Conservation (phyloP, 2,113 vertebrate species). For the Calcarius ornatus region DNA sequence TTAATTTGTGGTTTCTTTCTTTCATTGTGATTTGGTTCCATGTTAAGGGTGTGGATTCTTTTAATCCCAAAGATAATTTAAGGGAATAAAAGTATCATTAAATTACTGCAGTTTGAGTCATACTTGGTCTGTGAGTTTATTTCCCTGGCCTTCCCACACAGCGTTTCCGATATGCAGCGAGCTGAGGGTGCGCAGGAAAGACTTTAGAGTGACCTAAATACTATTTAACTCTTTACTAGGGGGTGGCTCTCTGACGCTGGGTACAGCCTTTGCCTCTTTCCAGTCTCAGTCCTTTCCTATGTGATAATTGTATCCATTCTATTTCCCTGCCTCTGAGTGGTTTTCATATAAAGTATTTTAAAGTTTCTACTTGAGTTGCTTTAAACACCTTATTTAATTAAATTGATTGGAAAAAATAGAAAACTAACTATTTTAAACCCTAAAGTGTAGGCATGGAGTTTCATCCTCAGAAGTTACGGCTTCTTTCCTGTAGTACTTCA, state of each 20-base stretch:
- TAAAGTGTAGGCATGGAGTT: neutral
- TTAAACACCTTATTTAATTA: neutral
- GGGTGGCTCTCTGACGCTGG: neutral
- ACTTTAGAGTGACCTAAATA: constrained; percentile 54
- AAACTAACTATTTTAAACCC: neutral
- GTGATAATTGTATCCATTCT: neutral
- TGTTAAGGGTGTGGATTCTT: constrained; percentile 17
- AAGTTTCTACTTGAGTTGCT: neutral
- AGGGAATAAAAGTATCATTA: constrained; percentile 1
- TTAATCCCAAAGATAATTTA: constrained; percentile 47
- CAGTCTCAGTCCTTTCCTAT: neutral
- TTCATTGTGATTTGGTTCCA: neutral
- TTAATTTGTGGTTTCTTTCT: neutral
- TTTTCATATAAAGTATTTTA: neutral
- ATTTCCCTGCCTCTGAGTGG: neutral
- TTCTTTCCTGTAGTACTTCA: neutral
- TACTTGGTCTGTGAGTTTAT: constrained; percentile 38
- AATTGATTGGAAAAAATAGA: neutral
- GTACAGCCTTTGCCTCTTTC: neutral
- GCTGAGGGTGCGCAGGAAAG: constrained; percentile 38
- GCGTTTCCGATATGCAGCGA: constrained; percentile 18
- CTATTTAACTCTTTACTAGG: constrained; percentile 15
- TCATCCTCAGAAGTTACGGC: fast-evolving
- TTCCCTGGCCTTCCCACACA: constrained; percentile 54
- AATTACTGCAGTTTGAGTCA: constrained; percentile 38